Evolutionary conservation across 2,888 invertebrate genomes (phyloP), one percentile per base, ranked within the genome.

Genomic region (Cepaea hortensis): DNA sequence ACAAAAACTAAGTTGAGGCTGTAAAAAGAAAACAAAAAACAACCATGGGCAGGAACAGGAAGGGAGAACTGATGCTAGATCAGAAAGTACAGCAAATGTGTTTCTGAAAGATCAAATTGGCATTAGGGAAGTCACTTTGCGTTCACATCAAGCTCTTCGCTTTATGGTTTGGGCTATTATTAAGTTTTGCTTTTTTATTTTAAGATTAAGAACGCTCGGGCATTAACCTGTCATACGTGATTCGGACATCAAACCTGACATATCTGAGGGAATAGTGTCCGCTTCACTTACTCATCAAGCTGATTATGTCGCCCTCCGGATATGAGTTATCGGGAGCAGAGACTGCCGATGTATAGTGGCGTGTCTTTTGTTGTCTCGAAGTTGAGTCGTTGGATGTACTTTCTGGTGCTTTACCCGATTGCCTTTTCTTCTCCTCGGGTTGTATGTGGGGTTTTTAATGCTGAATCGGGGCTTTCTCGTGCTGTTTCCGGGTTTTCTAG

Each of bases 221-320:
- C 70, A 81, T 68, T 81, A 81, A 70, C 81, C 70, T 75, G 83
- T 84, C 83, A 75, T 84, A 75, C 61, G 75, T 84, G 75, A 84
- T 84, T 84, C 62, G 83, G 62, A 75, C 83, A 75, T 84, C 83
- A 84, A 62, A 75, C 50, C 81, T 81, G 81, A 62, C 81, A 72
- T 68, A 46, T 72, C 70, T 81, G 70, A 81, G 72, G 11, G 55
- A 55, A 50, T n/a, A 70, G 13, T 81, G 55, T 81, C 50, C 81
- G 81, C 81, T 72, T n/a, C 81, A 81, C 81, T 81, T 72, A 72
- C 81, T 72, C 70, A 46, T 48, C 50, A n/a, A n/a, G 48, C 48
- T 81, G 81, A 23, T 68, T 46, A 50, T 70, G 23, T 70, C 81
- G 48, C 72, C 50, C 50, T 70, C 81, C 81, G 81, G 81, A 81